Base-by-base conservation (phyloP, 2,888 invertebrate species). In the Eupelmus urozonus region DNA sequence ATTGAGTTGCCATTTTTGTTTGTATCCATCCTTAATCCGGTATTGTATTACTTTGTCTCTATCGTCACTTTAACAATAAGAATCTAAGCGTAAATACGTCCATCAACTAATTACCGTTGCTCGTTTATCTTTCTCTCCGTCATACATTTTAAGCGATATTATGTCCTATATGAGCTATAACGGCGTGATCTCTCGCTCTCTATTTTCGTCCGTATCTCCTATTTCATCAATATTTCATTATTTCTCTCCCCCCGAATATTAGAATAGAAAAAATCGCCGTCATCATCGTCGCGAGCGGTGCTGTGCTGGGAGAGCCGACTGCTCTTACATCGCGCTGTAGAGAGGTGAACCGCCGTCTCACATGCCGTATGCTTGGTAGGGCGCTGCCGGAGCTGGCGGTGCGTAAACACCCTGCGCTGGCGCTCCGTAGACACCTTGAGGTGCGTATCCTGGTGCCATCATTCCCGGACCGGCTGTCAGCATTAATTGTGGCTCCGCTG, bases 401-500 rank as follows among this genome's bases (percentile, higher is more conserved):
- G 90, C 88, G 79, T 90, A 91, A 7, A 90, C 90, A 25, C 86
- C 85, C 73, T 87, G 88, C 9, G 87, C 82, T 7, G 88, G 87
- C 40, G 89, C 83, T 71, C 85, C 88, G 63, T 89, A 89, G 7
- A 89, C 89, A 40, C 86, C 88, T 82, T 91, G 91, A 11, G 91
- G 90, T 67, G 91, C 90, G 84, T 92, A 93, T 40, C 92, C 92
- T 73, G 93, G 92, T 73, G 91, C 92, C 87, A 93, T 93, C 92
- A 94, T 94, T 76, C 93, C 94, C 67, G 96, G 96, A 69, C 97
- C 98, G 75, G 97, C 97, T 34, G 98, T 98, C 85, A 99, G 92
- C 98, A 98, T 99, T 84, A 98, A 92, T 90, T 98, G 98, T n/a
- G 98, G 97, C 90, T 98, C 98, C 90, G 96, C 91, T 91, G 83